Base-by-base conservation (phyloP, 2,797 vertebrate genomes). In the Aulostomus chinensis region DNA sequence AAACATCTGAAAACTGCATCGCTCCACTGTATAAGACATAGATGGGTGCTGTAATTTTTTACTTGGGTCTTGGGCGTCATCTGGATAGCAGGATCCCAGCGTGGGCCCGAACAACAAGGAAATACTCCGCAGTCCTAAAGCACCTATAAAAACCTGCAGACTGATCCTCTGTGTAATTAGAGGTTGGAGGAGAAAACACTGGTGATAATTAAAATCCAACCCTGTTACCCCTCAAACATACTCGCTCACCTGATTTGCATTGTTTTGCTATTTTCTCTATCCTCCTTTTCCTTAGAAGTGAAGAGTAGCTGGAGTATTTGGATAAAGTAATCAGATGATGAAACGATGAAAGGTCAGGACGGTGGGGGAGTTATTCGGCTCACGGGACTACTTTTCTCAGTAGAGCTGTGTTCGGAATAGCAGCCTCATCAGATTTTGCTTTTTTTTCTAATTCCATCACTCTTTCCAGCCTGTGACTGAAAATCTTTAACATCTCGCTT, bases 51-150 rank as follows among this genome's bases (percentile, higher is more conserved):
- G 58, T 28, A 62, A 50, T 54, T 12, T 13, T 9, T 25, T 6
- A 1, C 73, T 58, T 58, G 18, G 38, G 68, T 68, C 73, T 73
- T 32, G 3, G 60, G 69, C 78, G 21, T 87, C 82, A 83, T 85
- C 84, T 85, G 69, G 77, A 80, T 69, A 66, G 80, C 80, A 80
- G 80, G 31, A 82, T 76, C 82, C 65, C 85, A 87, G 83, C 85
- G 63, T 78, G 84, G 48, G 76, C 39, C 71, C 16, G 9, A 78
- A 79, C 68, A 80, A 76, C 59, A 79, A 86, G 83, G 76, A 85
- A 88, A 85, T 74, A 47, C 78, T 85, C 62, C 26, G 73, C 73
- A 65, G 73, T 80, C 78, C 73, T 81, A 11, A 65, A 76, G 76
- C 58, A 56, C 80, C 81, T 62, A 87, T 88, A 84, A 87, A 88